Evolutionary conservation across 2,888 invertebrate genomes (phyloP).

Genomic region (Cistogaster globosa): DNA sequence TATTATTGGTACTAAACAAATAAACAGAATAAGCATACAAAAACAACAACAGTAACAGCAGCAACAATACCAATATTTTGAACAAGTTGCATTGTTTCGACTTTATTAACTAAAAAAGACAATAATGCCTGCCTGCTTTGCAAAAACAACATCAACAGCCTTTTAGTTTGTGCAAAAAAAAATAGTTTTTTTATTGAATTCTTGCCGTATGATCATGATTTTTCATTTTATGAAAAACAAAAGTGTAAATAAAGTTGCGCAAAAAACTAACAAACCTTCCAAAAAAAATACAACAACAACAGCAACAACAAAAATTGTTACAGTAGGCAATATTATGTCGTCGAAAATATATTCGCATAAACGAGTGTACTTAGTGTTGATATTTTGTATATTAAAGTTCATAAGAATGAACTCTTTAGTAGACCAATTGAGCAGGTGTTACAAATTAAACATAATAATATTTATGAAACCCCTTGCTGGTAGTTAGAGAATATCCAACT

Average conservation of each 20-base stretch:
- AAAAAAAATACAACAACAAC: not conserved
- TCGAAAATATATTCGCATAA: slow-evolving; percentile 52
- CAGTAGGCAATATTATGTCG: slow-evolving; percentile 64
- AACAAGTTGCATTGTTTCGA: slow-evolving; percentile 70
- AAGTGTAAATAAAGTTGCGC: slow-evolving; percentile 74
- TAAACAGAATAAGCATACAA: slow-evolving; percentile 29
- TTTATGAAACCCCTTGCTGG: too few species aligned
- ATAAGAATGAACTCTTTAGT: slow-evolving; percentile 12
- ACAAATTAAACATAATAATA: not conserved
- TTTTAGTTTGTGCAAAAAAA: slow-evolving; percentile 18
- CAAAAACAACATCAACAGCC: slow-evolving; percentile 36
- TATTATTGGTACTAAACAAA: slow-evolving; percentile 65
- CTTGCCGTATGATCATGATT: slow-evolving; percentile 59
- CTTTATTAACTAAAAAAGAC: slow-evolving; percentile 69
- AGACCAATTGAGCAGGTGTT: slow-evolving; percentile 32
- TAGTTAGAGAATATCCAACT: too few species aligned
- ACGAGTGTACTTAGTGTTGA: slow-evolving; percentile 39
- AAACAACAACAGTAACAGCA: slow-evolving; percentile 38
- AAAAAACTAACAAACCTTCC: slow-evolving; percentile 45
- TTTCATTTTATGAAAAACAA: slow-evolving; percentile 68
- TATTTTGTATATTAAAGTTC: slow-evolving; percentile 30
- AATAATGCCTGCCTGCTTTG: slow-evolving; percentile 58
- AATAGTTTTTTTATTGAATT: slow-evolving; percentile 42
- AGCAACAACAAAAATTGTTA: slow-evolving; percentile 41
- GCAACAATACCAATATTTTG: slow-evolving; percentile 23